phyloP scores from a whole-genome alignment of 2,888 invertebrate genomes.

The Lysandra coridon region DNA sequence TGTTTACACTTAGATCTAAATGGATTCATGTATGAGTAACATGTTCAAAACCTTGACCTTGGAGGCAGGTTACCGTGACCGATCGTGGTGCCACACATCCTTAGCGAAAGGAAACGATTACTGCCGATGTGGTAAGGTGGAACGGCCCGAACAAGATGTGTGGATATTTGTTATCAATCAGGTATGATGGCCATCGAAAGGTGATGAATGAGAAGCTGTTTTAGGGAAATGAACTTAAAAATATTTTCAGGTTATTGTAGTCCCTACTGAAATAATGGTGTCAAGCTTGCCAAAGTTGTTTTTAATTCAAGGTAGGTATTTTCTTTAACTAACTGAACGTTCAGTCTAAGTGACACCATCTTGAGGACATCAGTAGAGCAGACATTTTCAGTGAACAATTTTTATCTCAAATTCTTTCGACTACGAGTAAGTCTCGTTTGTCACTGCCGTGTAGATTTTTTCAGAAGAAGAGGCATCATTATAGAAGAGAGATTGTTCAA shows the following conservation, averaged over 20 bases:
- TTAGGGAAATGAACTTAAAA: neutral
- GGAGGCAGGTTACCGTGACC: slow-evolving; percentile 43
- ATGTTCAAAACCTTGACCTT: slow-evolving; percentile 41
- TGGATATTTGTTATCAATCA: slow-evolving; percentile 1
- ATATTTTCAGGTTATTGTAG: too few species aligned
- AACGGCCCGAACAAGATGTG: slow-evolving; percentile 36
- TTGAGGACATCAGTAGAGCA: too few species aligned
- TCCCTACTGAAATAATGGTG: too few species aligned
- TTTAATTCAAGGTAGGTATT: too few species aligned
- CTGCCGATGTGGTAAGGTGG: slow-evolving; percentile 38
- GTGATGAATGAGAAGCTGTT: neutral
- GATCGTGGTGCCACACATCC: slow-evolving; percentile 45
- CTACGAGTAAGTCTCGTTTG: too few species aligned
- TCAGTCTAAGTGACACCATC: too few species aligned
- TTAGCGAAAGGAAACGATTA: slow-evolving; percentile 45
- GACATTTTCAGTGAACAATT: too few species aligned
- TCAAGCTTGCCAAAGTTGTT: too few species aligned
- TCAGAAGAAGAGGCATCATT: neutral
- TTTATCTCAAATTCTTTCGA: too few species aligned
- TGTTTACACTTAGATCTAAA: neutral
- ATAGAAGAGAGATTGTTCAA: too few species aligned
- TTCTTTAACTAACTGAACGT: too few species aligned
- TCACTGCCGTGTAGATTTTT: too few species aligned
- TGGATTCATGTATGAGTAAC: slow-evolving; percentile 28
- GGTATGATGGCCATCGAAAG: neutral